Evolutionary conservation across 2,888 invertebrate species (phyloP).

Genomic region (Petrolisthes cinctipes): DNA sequence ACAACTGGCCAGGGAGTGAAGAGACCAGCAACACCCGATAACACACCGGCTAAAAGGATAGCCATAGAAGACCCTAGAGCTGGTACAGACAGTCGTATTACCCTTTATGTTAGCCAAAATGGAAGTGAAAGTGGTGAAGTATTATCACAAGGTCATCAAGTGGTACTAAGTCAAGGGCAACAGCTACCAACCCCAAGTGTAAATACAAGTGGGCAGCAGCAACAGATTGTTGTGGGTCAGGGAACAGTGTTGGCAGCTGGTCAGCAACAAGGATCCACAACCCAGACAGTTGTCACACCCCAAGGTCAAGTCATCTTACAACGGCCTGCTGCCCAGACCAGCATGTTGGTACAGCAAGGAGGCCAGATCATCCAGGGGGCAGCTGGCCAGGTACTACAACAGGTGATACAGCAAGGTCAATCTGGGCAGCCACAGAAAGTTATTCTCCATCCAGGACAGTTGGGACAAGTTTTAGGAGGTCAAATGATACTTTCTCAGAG

Average conservation of each 20-base stretch:
- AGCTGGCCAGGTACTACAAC: constrained; percentile 60
- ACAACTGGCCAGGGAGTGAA: constrained; percentile 47
- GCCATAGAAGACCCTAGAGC: constrained; percentile 62
- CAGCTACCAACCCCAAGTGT: constrained; percentile 26
- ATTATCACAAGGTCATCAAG: constrained; percentile 54
- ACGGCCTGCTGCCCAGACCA: constrained; percentile 51
- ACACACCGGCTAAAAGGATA: constrained; percentile 61
- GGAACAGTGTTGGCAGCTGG: constrained; percentile 36
- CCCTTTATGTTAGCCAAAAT: constrained; percentile 64
- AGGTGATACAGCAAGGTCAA: constrained; percentile 60
- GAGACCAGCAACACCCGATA: constrained; percentile 63
- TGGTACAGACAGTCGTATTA: constrained; percentile 61
- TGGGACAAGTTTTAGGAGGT: constrained; percentile 63
- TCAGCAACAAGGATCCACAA: constrained; percentile 48
- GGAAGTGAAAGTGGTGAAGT: constrained; percentile 61
- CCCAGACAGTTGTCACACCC: constrained; percentile 57
- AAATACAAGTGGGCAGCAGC: neutral
- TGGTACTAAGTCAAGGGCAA: constrained; percentile 53
- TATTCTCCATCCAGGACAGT: constrained; percentile 58
- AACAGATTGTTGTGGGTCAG: constrained; percentile 58
- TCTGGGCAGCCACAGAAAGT: constrained; percentile 64
- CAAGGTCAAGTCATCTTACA: constrained; percentile 64
- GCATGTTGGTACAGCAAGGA: constrained; percentile 66
- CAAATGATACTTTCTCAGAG: constrained; percentile 66
- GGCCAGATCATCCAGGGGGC: constrained; percentile 69